Base-by-base conservation (phyloP, 64 coral and sea anemone species). In the Exaiptasia diaphana region DNA sequence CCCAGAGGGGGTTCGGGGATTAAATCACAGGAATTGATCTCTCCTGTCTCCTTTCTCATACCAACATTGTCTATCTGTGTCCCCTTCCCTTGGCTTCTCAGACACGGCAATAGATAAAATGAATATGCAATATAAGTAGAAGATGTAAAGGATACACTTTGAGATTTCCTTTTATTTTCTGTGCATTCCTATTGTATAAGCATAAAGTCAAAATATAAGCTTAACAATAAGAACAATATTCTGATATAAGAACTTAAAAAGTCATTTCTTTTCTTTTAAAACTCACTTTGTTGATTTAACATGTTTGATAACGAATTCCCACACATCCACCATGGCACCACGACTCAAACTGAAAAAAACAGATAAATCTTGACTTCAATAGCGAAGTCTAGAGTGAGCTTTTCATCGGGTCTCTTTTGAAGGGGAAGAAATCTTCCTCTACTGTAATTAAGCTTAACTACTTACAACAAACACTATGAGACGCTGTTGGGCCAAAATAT, bases 91-190 rank as follows among this genome's bases (percentile, higher is more conserved):
- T n/a, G n/a, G n/a, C n/a, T n/a, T n/a, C n/a, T n/a, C n/a, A n/a
- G n/a, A n/a, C n/a, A n/a, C n/a, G n/a, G n/a, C n/a, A n/a, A n/a
- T n/a, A n/a, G n/a, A n/a, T n/a, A n/a, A n/a, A n/a, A n/a, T n/a
- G n/a, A n/a, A n/a, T n/a, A n/a, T n/a, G n/a, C n/a, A n/a, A n/a
- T n/a, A n/a, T n/a, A n/a, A n/a, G n/a, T n/a, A n/a, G n/a, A n/a
- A n/a, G n/a, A n/a, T n/a, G n/a, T n/a, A 82, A 74, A 89, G 43
- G 86, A 89, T 89, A 89, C 86, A 89, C 14, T 62, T 82, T 89
- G 13, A 89, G 38, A 72, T 89, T 89, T 11, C 86, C 86, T 62
- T 27, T 56, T 12, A 89, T 74, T 34, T 61, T 89, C 53, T 89
- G 67, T 30, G 55, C 76, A 74, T 57, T 82, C 67, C 86, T 89